Percentiles rank a stretch among this genome's conserved stretches.
Conservation (phyloP, 2,113 vertebrate genomes). For the Tauraco erythrolophus region DNA sequence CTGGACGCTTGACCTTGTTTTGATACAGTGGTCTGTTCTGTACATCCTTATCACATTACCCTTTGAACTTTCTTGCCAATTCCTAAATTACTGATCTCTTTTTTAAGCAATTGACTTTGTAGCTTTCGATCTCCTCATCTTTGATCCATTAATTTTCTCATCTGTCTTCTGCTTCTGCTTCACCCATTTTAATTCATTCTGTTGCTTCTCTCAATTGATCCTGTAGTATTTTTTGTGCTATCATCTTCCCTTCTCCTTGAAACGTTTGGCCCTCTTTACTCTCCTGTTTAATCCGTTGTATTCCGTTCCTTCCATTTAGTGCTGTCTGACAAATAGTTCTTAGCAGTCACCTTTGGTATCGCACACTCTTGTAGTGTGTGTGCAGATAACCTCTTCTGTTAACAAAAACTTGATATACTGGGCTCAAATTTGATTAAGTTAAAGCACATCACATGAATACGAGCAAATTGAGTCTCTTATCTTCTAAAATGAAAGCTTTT, state of each 20-base stretch:
- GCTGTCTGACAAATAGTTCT: conserved; percentile 6
- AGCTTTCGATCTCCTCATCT: not conserved
- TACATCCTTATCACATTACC: not conserved
- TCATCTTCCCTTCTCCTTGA: not conserved
- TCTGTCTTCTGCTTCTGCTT: conserved; percentile 5
- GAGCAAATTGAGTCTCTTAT: not conserved
- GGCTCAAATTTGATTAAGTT: conserved; percentile 25
- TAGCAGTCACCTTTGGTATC: not conserved
- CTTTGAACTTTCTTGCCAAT: not conserved
- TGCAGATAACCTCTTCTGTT: not conserved
- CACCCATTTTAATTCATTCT: not conserved
- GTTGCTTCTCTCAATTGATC: not conserved
- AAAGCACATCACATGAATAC: not conserved
- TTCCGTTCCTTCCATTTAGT: not conserved
- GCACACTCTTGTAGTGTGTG: not conserved
- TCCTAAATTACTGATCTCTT: conserved; percentile 18
- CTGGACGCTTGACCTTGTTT: not conserved
- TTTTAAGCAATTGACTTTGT: not conserved
- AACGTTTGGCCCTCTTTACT: not conserved
- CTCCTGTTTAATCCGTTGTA: not conserved
- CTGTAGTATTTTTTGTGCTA: not conserved
- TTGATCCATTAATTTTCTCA: conserved; percentile 26
- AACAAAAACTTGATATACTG: not conserved
- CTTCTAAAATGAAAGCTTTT: not conserved
- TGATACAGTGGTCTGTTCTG: not conserved